Conservation (phyloP, 2,113 vertebrate genomes). For the Gyps fulvus region DNA sequence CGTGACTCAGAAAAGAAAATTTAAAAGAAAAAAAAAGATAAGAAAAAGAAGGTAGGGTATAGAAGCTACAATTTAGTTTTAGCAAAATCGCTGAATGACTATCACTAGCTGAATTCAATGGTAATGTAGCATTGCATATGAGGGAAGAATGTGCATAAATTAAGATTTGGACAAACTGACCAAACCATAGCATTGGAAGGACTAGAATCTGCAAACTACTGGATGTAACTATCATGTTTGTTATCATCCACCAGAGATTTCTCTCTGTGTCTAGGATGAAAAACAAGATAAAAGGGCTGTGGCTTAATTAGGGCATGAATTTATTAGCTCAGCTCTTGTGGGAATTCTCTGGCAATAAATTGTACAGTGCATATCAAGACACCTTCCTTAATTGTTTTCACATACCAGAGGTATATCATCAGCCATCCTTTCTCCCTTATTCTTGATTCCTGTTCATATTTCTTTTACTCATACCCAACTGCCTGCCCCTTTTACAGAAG, state of each 20-base stretch:
- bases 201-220: background rate
- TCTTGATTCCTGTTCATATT: background rate
- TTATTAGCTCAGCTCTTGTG: constrained; percentile 1
- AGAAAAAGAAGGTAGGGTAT: background rate
- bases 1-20: background rate
- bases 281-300: background rate
- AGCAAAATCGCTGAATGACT: background rate
- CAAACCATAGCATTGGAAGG: background rate
- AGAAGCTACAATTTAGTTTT: background rate
- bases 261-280: background rate
- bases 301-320: constrained; percentile 1
- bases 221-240: background rate
- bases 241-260: background rate
- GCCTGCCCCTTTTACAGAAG: background rate
- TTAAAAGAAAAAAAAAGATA: background rate
- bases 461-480: background rate
- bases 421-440: background rate
- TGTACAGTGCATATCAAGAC: background rate
- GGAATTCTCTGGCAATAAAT: background rate
- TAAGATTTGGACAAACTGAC: background rate
- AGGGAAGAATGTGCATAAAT: background rate
- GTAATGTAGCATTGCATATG: background rate
- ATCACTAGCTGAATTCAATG: background rate
- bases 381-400: background rate
- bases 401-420: background rate